Evolutionary conservation across 2,888 invertebrate genomes (phyloP).

Genomic region (Pinctada fucata): DNA sequence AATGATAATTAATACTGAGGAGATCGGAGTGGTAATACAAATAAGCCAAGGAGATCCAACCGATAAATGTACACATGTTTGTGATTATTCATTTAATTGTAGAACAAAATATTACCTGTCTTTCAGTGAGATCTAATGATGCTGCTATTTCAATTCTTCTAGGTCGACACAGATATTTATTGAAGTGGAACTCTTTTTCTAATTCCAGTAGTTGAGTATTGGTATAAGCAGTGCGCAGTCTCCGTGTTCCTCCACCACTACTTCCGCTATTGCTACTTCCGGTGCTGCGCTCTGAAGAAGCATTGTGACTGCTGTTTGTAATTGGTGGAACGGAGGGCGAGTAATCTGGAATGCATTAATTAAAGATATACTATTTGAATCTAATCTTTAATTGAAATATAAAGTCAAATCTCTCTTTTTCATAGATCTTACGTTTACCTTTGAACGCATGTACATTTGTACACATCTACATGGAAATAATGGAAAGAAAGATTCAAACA

Average conservation of each 20-base stretch:
- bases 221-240: constrained; percentile 89
- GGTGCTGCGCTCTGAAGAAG: constrained; percentile 29
- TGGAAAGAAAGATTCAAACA: too few species aligned
- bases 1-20: too few species aligned
- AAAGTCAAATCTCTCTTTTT: too few species aligned
- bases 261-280: constrained; percentile 45
- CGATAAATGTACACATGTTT: too few species aligned
- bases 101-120: constrained; percentile 79
- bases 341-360: constrained; percentile 52
- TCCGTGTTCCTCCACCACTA: constrained; percentile 63
- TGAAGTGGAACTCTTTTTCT: constrained; percentile 88
- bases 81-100: too few species aligned
- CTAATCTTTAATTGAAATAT: too few species aligned
- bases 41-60: too few species aligned
- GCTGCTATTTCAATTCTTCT: constrained; percentile 87
- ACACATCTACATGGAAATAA: too few species aligned
- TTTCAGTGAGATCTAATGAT: constrained; percentile 84
- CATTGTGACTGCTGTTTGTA: constrained; percentile 28
- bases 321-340: constrained; percentile 39
- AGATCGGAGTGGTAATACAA: too few species aligned
- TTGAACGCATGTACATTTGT: too few species aligned
- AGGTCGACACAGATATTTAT: constrained; percentile 87
- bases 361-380: too few species aligned
- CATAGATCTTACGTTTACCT: too few species aligned
- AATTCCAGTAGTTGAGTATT: constrained; percentile 88